phyloP scores from a whole-genome alignment of 2,797 vertebrate genomes.

The Melanotaenia trifasciata region DNA sequence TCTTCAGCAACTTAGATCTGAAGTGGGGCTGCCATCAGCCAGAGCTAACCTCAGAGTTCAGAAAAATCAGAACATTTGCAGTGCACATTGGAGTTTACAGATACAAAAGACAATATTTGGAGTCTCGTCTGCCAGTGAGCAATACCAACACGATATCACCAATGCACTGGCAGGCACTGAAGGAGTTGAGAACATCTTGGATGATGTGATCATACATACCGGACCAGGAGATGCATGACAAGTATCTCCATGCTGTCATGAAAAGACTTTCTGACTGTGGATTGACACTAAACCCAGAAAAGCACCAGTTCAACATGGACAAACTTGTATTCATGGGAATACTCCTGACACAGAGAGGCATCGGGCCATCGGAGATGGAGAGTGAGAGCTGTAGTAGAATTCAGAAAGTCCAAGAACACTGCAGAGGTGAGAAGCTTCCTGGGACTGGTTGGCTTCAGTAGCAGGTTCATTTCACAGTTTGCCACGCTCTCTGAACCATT shows the following conservation, averaged over 20 bases:
- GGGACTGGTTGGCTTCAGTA: not conserved
- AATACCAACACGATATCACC: slow-evolving; percentile 33
- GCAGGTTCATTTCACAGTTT: slow-evolving; percentile 25
- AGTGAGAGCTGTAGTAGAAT: slow-evolving; percentile 20
- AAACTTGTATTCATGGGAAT: slow-evolving; percentile 38
- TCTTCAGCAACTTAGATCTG: slow-evolving; percentile 20
- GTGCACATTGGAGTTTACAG: slow-evolving; percentile 31
- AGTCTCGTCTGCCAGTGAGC: slow-evolving; percentile 36
- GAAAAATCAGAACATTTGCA: slow-evolving; percentile 40
- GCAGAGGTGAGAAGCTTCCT: slow-evolving; percentile 29
- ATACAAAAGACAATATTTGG: slow-evolving; percentile 37
- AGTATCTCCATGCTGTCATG: slow-evolving; percentile 18
- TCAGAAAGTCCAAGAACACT: slow-evolving; percentile 3
- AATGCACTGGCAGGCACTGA: slow-evolving; percentile 23
- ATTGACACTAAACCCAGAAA: slow-evolving; percentile 27
- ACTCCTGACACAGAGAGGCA: slow-evolving; percentile 32
- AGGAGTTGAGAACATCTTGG: slow-evolving; percentile 8
- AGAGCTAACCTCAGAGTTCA: slow-evolving; percentile 15
- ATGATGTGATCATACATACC: slow-evolving; percentile 2
- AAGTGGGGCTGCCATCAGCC: slow-evolving; percentile 30
- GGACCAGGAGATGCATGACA: slow-evolving; percentile 24
- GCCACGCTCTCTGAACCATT: slow-evolving; percentile 26
- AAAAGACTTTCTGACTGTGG: slow-evolving; percentile 10
- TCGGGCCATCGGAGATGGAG: slow-evolving; percentile 27
- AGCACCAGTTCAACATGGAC: slow-evolving; percentile 48